Conservation (phyloP, 2,797 vertebrate species). For the Poeciliopsis infans region DNA sequence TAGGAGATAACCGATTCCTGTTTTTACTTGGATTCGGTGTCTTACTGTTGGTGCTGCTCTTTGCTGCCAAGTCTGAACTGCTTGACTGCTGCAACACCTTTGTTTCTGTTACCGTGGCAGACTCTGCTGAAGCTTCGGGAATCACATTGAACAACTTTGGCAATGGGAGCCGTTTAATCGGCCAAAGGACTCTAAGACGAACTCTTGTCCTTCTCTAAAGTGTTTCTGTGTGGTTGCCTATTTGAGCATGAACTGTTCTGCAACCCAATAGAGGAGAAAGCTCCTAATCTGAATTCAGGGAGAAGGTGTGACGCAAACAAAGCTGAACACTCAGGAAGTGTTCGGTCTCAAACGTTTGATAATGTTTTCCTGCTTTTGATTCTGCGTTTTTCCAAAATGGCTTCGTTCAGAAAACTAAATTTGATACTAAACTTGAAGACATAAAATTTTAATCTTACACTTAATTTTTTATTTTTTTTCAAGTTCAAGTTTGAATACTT, state of each 20-base stretch:
- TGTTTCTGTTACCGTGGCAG: slow-evolving; percentile 37
- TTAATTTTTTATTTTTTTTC: neutral
- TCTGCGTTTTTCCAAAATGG: slow-evolving; percentile 23
- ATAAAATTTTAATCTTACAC: neutral
- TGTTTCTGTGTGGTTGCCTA: slow-evolving; percentile 7
- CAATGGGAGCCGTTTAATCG: slow-evolving; percentile 45
- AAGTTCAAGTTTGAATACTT: neutral
- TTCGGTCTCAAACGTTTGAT: slow-evolving; percentile 60
- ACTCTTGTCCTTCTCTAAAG: slow-evolving; percentile 11
- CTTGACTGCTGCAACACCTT: slow-evolving; percentile 32
- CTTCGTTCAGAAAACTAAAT: neutral
- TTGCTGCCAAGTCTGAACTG: slow-evolving; percentile 27
- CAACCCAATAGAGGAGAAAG: slow-evolving; percentile 33
- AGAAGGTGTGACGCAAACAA: slow-evolving; percentile 52
- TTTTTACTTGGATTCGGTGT: slow-evolving; percentile 43
- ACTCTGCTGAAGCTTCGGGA: slow-evolving; percentile 31
- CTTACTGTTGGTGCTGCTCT: slow-evolving; percentile 17
- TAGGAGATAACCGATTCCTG: slow-evolving; percentile 31
- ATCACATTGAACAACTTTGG: slow-evolving; percentile 47
- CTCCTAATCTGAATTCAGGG: slow-evolving; percentile 62
- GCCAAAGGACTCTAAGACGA: slow-evolving; percentile 39
- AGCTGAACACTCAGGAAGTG: slow-evolving; percentile 49
- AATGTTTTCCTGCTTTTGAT: slow-evolving; percentile 39
- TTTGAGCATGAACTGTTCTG: slow-evolving; percentile 41
- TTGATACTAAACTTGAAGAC: neutral